A percentile compares a stretch with the other conserved stretches of the same genome.
These are phyloP conservation scores for Sapajus apella DNA, from an alignment of 2,113 vertebrate genomes.

Conservation along the genomic window DNA sequence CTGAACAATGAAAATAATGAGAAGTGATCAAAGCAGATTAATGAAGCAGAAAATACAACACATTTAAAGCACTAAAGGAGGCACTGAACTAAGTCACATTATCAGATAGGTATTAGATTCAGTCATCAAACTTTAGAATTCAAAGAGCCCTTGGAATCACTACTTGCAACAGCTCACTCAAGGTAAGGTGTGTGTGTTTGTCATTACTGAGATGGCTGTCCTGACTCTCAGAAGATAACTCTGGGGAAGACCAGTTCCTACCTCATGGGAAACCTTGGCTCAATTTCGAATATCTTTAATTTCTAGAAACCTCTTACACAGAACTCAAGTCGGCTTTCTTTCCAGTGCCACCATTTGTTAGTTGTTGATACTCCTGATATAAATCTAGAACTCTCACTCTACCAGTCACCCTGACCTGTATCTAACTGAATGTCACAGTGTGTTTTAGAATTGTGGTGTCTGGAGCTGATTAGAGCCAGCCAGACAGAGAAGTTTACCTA, in stretches of 20 bases:
- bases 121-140: background rate
- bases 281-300: background rate
- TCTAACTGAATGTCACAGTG: background rate
- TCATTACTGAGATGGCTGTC: background rate
- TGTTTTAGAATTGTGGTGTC: background rate
- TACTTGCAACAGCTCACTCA: background rate
- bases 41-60: conserved; percentile 39
- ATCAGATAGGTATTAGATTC: background rate
- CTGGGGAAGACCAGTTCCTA: accelerated
- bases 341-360: background rate
- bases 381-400: background rate
- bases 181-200: background rate
- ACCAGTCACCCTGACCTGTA: background rate
- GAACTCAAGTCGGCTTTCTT: background rate
- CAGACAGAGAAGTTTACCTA: background rate
- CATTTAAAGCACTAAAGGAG: background rate
- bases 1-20: conserved; percentile 43
- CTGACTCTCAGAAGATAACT: background rate
- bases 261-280: background rate
- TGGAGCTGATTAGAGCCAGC: background rate
- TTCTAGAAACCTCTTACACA: background rate
- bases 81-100: background rate
- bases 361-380: background rate
- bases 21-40: conserved; percentile 27
- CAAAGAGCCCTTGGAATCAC: background rate